These are phyloP conservation scores for Lobophora halterata DNA, from an alignment of 2,888 invertebrate genomes.

Conservation along the genomic window DNA sequence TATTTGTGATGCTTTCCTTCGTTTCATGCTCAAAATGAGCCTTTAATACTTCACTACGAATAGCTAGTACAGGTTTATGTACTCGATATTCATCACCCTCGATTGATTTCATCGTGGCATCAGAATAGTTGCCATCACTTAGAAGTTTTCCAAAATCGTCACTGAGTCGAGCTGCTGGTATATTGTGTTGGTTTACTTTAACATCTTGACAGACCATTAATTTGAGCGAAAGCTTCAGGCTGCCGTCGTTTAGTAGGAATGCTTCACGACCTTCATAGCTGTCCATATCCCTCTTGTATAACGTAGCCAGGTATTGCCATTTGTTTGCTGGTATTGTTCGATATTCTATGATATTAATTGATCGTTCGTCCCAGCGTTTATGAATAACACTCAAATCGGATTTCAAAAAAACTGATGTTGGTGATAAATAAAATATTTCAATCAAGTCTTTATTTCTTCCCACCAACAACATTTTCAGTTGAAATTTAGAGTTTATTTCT, in stretches of 20 bases:
- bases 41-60: conserved; percentile 66
- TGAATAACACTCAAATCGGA: conserved; percentile 63
- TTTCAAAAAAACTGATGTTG: conserved; percentile 63
- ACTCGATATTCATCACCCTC: conserved; percentile 65
- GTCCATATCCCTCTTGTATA: conserved; percentile 63
- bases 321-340: conserved; percentile 68
- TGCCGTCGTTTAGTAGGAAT: conserved; percentile 63
- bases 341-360: conserved; percentile 66
- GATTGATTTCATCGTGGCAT: conserved; percentile 65
- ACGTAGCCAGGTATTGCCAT: conserved; percentile 69
- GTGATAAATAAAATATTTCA: conserved; percentile 66
- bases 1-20: conserved; percentile 61
- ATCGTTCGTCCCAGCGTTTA: conserved; percentile 67
- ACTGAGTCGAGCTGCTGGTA: conserved; percentile 61
- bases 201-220: conserved; percentile 70
- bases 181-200: conserved; percentile 52
- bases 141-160: conserved; percentile 66
- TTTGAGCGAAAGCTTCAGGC: conserved; percentile 64
- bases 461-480: conserved; percentile 68
- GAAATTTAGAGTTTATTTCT: conserved; percentile 58
- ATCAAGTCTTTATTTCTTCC: conserved; percentile 68
- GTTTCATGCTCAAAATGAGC: conserved; percentile 74
- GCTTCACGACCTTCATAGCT: conserved; percentile 58
- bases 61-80: conserved; percentile 69
- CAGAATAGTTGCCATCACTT: conserved; percentile 62